These are phyloP conservation scores for Amniataba percoides DNA, from an alignment of 2,797 vertebrate species.

Conservation along the genomic window DNA sequence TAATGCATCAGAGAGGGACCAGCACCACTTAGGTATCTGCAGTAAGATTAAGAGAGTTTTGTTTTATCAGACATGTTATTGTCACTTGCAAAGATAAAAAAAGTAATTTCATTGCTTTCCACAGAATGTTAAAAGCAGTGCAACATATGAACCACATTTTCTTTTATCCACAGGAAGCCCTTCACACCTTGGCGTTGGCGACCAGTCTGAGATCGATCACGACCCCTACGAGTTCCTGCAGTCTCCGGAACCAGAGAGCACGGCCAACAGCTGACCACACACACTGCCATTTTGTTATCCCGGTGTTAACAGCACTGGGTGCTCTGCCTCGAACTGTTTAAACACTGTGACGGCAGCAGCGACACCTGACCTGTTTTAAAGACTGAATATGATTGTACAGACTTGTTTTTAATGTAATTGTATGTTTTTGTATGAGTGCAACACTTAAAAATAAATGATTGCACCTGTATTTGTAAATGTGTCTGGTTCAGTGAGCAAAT, in stretches of 20 bases:
- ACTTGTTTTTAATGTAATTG: constrained; percentile 67
- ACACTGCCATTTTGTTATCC: constrained; percentile 36
- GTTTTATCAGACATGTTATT: not conserved
- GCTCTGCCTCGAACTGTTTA: constrained; percentile 26
- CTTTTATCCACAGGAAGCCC: constrained; percentile 89
- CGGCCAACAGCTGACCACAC: constrained; percentile 84
- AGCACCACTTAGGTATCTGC: constrained; percentile 91
- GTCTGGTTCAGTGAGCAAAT: constrained; percentile 29
- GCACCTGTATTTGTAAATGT: constrained; percentile 58
- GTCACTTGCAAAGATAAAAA: not conserved
- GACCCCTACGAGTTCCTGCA: constrained; percentile 98
- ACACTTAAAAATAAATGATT: constrained; percentile 77
- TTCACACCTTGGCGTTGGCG: constrained; percentile 92
- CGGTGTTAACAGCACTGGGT: constrained; percentile 39
- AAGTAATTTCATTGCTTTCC: not conserved
- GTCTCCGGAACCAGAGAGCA: constrained; percentile 89
- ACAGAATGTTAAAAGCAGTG: not conserved
- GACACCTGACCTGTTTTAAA: constrained; percentile 43
- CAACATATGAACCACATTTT: constrained; percentile 29
- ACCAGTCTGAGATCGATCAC: constrained; percentile 93
- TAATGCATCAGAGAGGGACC: constrained; percentile 95
- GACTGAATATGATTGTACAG: constrained; percentile 77
- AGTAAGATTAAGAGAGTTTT: constrained; percentile 25
- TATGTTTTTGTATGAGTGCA: constrained; percentile 67
- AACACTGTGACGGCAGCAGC: constrained; percentile 26